Evolutionary conservation across 2,797 vertebrate species (phyloP).

Genomic region (Phylloscopus collybita): DNA sequence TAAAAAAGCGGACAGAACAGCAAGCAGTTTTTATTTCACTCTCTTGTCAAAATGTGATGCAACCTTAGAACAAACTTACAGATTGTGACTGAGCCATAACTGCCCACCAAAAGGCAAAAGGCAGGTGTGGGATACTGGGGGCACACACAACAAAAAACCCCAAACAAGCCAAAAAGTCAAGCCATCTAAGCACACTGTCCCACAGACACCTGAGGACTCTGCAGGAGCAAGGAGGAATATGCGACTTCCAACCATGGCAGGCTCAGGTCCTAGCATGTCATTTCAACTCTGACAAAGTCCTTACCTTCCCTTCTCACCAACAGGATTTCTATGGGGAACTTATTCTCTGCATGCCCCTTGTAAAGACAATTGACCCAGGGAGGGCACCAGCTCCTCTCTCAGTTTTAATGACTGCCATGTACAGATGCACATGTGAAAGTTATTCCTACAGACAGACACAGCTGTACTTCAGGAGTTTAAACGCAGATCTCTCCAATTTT

Average conservation of each 20-base stretch:
- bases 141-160: background rate
- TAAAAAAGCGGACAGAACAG: background rate
- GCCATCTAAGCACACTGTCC: background rate
- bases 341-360: background rate
- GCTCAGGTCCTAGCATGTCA: background rate
- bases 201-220: background rate
- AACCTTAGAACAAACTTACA: background rate
- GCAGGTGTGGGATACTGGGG: accelerated
- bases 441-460: background rate
- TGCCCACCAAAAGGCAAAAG: background rate
- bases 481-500: background rate
- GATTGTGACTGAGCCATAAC: background rate
- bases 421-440: background rate
- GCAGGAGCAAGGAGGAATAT: accelerated
- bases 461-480: background rate
- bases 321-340: background rate
- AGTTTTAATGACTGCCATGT: background rate
- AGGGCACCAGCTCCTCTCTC: background rate
- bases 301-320: background rate
- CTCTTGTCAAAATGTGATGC: background rate
- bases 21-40: background rate
- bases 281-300: background rate
- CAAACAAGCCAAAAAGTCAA: background rate
- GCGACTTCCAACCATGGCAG: background rate
- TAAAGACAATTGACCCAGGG: background rate